Evolutionary conservation across 2,113 vertebrate genomes (phyloP), one percentile per base, ranked within the genome.

Genomic region (Oncorhynchus nerka): DNA sequence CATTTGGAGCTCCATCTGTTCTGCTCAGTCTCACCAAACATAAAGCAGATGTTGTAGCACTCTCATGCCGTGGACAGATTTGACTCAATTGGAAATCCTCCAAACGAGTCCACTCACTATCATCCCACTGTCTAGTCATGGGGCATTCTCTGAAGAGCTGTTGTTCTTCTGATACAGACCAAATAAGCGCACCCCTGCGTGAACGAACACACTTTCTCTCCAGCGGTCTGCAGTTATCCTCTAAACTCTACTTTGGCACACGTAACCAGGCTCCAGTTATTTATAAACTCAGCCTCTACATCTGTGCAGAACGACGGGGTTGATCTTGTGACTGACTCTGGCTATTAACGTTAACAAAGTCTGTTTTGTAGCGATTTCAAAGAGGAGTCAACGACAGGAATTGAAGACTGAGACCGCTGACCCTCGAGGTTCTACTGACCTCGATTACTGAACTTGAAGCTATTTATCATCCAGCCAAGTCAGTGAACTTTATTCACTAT

Each of bases 121-220:
- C 12, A 19, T 5, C 59, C 59, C 16, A 6, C 70, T 75, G 64
- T 55, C 73, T 5, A 73, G 81, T 83, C 78, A 83, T 77, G 74
- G 48, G 80, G 79, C 59, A 75, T 66, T 19, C 30, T 70, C 81
- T 77, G 76, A 80, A 74, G 78, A 78, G 75, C 68, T 74, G 81
- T 76, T 87, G 84, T 78, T 83, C 77, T 61, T 75, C 4, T 66
- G 73, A 73, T 77, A 70, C 69, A 75, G 55, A n/a, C 49, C n/a
- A 49, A 81, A 77, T 5, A 16, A 45, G 32, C 30, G 8, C 57
- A 70, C 71, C 7, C 67, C n/a, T 49, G 71, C 78, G 51, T 26
- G 16, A 24, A 68, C 66, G 13, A 9, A 61, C 62, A 64, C 62
- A 11, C 62, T 3, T 22, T n/a, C 32, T 39, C 66, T 68, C 65